Evolutionary conservation across 2,113 vertebrate species (phyloP).

Genomic region (Axis porcinus): DNA sequence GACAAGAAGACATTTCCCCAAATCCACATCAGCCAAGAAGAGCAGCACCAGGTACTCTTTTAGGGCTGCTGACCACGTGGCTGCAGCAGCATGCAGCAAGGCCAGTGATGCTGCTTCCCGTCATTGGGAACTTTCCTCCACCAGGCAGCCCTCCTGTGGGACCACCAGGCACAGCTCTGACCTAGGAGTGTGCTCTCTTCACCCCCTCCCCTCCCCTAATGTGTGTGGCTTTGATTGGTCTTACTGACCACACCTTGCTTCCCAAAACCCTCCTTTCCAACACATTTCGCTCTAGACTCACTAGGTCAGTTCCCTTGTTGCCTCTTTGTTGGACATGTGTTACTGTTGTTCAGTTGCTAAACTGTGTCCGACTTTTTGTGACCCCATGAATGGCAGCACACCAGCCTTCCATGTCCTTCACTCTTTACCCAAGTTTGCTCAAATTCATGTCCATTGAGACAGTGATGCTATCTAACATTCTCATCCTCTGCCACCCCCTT

Average conservation of each 20-base stretch:
- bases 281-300: not conserved
- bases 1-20: not conserved
- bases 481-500: not conserved
- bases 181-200: not conserved
- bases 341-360: not conserved
- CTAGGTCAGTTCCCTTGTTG: not conserved
- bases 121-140: not conserved
- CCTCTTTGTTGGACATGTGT: not conserved
- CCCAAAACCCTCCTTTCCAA: not conserved
- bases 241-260: not conserved
- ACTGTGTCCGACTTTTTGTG: not conserved
- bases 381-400: not conserved
- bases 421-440: not conserved
- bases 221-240: not conserved
- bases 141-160: not conserved
- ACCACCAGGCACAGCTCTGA: not conserved
- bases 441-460: not conserved
- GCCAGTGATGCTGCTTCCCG: not conserved
- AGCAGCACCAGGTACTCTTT: not conserved
- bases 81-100: not conserved
- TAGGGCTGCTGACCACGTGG: fast-evolving
- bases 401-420: not conserved
- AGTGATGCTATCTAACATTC: not conserved
- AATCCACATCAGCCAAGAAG: not conserved
- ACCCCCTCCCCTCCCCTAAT: not conserved